Evolutionary conservation across 2,888 invertebrate species (phyloP).

Genomic region (Cecidostiba fungosa): DNA sequence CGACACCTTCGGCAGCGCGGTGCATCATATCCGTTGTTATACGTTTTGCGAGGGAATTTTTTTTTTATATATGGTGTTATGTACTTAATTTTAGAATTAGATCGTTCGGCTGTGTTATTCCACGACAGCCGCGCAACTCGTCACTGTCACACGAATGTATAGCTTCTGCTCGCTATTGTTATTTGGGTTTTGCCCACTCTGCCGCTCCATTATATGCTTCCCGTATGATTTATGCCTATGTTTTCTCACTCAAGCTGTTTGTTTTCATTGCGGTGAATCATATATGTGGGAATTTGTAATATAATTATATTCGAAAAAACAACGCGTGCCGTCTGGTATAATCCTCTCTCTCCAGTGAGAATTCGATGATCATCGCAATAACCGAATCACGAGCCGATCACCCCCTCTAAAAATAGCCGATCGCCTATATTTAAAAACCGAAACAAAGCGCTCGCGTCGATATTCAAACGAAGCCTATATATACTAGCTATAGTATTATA

Average conservation of each 20-base stretch:
- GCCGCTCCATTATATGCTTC: background rate
- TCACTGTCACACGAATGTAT: background rate
- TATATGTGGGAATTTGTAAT: background rate
- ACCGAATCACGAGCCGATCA: no score
- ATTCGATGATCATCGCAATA: background rate
- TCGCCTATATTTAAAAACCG: background rate
- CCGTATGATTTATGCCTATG: background rate
- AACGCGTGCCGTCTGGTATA: no score
- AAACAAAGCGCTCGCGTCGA: background rate
- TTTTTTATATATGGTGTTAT: background rate
- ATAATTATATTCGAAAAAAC: background rate
- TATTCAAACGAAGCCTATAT: background rate
- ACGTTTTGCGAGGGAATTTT: background rate
- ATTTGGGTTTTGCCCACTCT: slow-evolving; percentile 8
- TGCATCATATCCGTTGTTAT: background rate
- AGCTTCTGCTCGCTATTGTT: background rate
- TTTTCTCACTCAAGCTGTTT: background rate
- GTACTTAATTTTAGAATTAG: slow-evolving; percentile 1
- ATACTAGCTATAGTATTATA: background rate
- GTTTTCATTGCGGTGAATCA: background rate
- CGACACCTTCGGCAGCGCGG: background rate
- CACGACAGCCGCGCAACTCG: background rate
- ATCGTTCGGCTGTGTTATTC: background rate
- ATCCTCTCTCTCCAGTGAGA: no score
- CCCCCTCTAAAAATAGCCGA: background rate